Base-by-base conservation (phyloP, 2,888 invertebrate species). In the Tachina lurida region DNA sequence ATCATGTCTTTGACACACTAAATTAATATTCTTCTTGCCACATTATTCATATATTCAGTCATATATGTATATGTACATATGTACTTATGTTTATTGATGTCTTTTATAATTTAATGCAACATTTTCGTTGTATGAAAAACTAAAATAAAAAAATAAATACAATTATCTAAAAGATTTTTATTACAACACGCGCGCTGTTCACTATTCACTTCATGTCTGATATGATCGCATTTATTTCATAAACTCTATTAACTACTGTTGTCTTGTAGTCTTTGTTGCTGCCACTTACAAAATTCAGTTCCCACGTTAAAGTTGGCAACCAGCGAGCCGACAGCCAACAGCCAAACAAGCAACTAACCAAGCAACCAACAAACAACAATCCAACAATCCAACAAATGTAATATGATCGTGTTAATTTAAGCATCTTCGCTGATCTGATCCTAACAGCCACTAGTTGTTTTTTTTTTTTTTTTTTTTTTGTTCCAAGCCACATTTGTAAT, bases 251-350 rank as follows among this genome's bases (percentile, higher is more conserved):
- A n/a, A 74, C n/a, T 52, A 52, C 71, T 60, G 17, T 60, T 70
- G 45, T 45, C 45, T 45, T 10, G 17, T 22, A 13, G 73, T 63
- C 62, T 83, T 87, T 77, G 78, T 78, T 19, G 45, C 17, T 63
- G 22, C 58, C 7, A 31, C 31, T 78, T 70, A 31, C 12, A 75
- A 74, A 74, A 71, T 75, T 86, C 74, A 85, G 84, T 88, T 88
- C 88, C 87, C 88, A 88, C 88, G 88, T 87, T 88, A 84, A 76
- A 63, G 84, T 58, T 76, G 74, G 74, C 67, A 79, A 83, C 68
- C 78, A 76, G 80, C 52, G 47, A 43, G 31, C 65, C 68, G 58
- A 10, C 80, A 58, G 15, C 3, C 80, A 78, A 10, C 80, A 58
- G 15, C 3, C 80, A 78, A n/a, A 13, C 70, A 52, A 65, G 47